Evolutionary conservation across 2,797 vertebrate genomes (phyloP).

Genomic region (Sebastes iracundus): DNA sequence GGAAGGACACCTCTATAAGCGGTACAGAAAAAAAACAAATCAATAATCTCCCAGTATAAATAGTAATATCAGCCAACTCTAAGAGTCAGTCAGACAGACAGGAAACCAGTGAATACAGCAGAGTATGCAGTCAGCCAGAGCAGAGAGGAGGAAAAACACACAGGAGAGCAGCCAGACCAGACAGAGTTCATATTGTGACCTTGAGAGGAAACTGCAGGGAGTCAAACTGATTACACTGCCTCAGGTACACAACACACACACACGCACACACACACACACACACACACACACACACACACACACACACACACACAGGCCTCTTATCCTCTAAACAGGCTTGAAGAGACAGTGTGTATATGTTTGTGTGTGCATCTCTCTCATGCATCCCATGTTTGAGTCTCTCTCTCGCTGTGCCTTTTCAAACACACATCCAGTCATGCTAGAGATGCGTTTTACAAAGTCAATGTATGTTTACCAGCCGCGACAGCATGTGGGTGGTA

Average conservation of each 20-base stretch:
- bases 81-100: neutral
- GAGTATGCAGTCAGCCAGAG: neutral
- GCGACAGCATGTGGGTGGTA: no score
- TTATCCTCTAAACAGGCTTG: neutral
- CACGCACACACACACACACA: neutral
- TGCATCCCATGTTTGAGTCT: neutral
- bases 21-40: neutral
- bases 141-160: neutral
- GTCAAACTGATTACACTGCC: constrained; percentile 29
- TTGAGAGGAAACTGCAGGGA: constrained; percentile 51
- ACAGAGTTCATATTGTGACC: constrained; percentile 37
- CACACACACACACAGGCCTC: neutral
- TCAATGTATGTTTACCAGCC: neutral
- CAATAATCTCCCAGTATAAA: neutral
- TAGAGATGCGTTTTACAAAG: neutral
- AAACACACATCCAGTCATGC: neutral
- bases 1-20: neutral
- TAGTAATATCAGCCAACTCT: neutral
- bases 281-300: neutral
- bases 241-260: constrained; percentile 18
- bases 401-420: neutral
- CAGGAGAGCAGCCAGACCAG: neutral
- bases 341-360: neutral
- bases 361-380: neutral
- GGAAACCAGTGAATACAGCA: neutral